A percentile compares a stretch with the other conserved stretches of the same genome.
Conservation (phyloP, 2,888 invertebrate genomes). For the Tryphoninae sp. region DNA sequence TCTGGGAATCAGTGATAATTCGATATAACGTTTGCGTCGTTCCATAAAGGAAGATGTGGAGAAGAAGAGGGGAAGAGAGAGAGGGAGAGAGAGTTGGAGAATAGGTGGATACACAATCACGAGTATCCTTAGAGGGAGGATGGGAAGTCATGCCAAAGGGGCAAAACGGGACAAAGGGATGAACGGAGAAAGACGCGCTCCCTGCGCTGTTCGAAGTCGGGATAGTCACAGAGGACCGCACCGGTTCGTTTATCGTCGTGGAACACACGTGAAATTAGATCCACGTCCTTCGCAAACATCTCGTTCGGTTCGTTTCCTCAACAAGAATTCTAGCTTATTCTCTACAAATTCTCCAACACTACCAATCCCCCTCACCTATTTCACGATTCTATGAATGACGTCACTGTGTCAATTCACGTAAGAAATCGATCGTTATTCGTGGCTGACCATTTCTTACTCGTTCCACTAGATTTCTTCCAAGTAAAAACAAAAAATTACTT, state of each 20-base stretch:
- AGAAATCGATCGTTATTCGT: not conserved
- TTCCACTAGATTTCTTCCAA: no score
- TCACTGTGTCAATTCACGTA: not conserved
- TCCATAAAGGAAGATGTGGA: not conserved
- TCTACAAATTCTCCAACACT: constrained; percentile 16
- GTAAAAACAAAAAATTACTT: no score
- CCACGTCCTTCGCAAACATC: constrained; percentile 70
- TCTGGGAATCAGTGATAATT: constrained; percentile 52
- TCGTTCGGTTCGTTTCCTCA: constrained; percentile 66
- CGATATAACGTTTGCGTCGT: constrained; percentile 34
- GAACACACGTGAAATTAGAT: constrained; percentile 69
- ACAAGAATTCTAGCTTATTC: constrained; percentile 25
- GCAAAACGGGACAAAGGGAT: constrained; percentile 24
- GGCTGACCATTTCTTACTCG: constrained; percentile 9
- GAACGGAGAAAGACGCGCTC: constrained; percentile 39
- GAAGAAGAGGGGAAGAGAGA: not conserved
- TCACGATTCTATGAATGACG: not conserved
- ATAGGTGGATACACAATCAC: constrained; percentile 56
- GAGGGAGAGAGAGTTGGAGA: constrained; percentile 10
- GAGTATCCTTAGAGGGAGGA: constrained; percentile 58
- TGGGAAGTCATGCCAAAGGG: constrained; percentile 48
- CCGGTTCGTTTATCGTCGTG: constrained; percentile 68
- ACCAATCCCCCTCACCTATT: not conserved
- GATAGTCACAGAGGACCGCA: constrained; percentile 45
- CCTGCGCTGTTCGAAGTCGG: not conserved